Evolutionary conservation across 2,113 vertebrate genomes (phyloP).

Genomic region (Gymnarchus niloticus): DNA sequence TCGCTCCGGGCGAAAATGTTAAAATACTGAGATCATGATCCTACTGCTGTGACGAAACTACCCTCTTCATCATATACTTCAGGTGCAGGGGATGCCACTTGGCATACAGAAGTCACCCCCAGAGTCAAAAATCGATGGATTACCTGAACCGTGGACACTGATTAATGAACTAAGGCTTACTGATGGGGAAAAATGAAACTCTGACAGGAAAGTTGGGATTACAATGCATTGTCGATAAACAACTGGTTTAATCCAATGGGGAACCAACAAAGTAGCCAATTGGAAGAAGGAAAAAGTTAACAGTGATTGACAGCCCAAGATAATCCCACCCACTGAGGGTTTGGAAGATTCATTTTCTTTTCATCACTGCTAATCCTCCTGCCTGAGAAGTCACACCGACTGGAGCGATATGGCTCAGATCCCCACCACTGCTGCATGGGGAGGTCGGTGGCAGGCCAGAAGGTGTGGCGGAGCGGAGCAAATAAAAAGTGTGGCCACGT

Average conservation of each 20-base stretch:
- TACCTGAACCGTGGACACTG: background rate
- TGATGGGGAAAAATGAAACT: background rate
- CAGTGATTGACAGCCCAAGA: background rate
- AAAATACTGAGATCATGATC: background rate
- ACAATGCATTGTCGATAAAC: background rate
- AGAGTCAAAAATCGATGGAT: background rate
- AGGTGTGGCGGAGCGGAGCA: background rate
- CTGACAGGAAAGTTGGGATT: background rate
- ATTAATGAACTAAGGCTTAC: background rate
- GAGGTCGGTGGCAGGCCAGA: background rate
- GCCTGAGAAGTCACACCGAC: background rate
- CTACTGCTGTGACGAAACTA: background rate
- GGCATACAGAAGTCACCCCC: background rate
- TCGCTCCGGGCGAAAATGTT: background rate
- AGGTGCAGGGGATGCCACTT: background rate
- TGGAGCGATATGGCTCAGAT: background rate
- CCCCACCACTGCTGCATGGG: background rate
- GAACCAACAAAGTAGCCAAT: background rate
- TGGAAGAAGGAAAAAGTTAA: background rate
- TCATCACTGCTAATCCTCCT: background rate
- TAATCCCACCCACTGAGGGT: conserved; percentile 8
- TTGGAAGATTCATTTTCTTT: background rate
- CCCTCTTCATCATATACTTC: background rate
- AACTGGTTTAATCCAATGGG: background rate
- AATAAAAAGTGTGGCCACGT: background rate